Conservation (phyloP, 1,140 invertebrate species). For the Dysdera silvatica region DNA sequence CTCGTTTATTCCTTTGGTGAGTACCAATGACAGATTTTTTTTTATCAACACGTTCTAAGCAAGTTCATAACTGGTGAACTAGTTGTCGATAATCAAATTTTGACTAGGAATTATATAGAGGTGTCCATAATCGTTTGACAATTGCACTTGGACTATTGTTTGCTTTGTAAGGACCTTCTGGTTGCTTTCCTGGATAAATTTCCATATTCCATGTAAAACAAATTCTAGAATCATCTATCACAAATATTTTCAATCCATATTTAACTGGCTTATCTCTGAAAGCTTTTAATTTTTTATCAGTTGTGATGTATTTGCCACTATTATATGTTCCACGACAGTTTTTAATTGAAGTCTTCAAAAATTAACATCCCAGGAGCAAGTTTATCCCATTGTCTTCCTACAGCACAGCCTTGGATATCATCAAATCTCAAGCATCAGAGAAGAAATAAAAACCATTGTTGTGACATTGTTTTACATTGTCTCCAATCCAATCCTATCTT, state of each 20-base stretch:
- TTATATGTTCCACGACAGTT: no score
- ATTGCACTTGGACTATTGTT: background rate
- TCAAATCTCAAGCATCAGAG: no score
- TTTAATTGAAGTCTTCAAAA: no score
- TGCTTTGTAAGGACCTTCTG: constrained; percentile 15
- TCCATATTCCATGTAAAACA: constrained; percentile 30
- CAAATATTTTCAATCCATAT: constrained; percentile 34
- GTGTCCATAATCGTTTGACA: constrained; percentile 6
- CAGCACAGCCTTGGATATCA: no score
- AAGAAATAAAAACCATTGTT: no score
- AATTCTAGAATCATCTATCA: constrained; percentile 25
- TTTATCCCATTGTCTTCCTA: no score
- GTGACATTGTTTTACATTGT: no score
- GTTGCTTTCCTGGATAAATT: constrained; percentile 29
- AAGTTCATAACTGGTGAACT: constrained; percentile 21
- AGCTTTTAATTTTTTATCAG: constrained; percentile 33
- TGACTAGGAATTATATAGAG: constrained; percentile 2
- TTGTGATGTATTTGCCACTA: no score
- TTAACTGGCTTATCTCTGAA: constrained; percentile 32
- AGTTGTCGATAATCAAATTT: constrained; percentile 28
- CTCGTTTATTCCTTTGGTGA: constrained; percentile 24
- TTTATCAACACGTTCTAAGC: constrained; percentile 18
- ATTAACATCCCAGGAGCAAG: no score
- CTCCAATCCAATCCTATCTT: no score
- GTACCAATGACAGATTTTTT: constrained; percentile 27